Conservation (phyloP, 1,140 invertebrate species). For the Spodoptera litura region DNA sequence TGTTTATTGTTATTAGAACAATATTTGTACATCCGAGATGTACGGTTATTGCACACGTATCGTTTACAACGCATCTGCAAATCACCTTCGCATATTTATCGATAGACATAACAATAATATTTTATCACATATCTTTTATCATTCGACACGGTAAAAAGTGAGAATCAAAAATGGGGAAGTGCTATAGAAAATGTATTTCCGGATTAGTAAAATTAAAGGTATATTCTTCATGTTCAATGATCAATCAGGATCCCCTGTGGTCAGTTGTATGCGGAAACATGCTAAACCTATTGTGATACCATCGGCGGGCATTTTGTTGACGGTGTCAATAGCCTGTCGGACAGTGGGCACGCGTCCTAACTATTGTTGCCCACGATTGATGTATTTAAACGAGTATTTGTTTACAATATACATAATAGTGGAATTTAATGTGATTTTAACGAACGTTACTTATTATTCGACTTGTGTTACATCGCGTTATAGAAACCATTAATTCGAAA, state of each 20-base stretch:
- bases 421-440: conserved; percentile 58
- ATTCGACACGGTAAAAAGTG: conserved; percentile 15
- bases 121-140: conserved; percentile 2
- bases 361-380: conserved; percentile 47
- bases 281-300: conserved; percentile 65
- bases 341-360: conserved; percentile 51
- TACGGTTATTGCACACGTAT: conserved; percentile 77
- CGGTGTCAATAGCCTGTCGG: conserved; percentile 40
- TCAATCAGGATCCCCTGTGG: conserved; percentile 69
- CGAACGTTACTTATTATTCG: conserved; percentile 48
- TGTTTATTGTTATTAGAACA: conserved; percentile 86
- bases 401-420: conserved; percentile 55
- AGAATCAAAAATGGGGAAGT: conserved; percentile 29
- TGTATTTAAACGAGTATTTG: conserved; percentile 52
- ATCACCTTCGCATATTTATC: conserved; percentile 35
- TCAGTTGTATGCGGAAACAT: conserved; percentile 61
- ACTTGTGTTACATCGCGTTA: not conserved
- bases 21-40: conserved; percentile 82
- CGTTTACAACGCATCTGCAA: conserved; percentile 43
- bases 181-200: conserved; percentile 48
- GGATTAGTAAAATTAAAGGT: conserved; percentile 66
- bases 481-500: too few relatives aligned
- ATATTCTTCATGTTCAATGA: conserved; percentile 71
- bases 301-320: conserved; percentile 58
- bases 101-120: conserved; percentile 15